Percentiles rank a stretch among this genome's conserved stretches.
These are phyloP conservation scores for Micoletzkya japonica DNA, from an alignment of 2,888 invertebrate species.

Conservation along the genomic window DNA sequence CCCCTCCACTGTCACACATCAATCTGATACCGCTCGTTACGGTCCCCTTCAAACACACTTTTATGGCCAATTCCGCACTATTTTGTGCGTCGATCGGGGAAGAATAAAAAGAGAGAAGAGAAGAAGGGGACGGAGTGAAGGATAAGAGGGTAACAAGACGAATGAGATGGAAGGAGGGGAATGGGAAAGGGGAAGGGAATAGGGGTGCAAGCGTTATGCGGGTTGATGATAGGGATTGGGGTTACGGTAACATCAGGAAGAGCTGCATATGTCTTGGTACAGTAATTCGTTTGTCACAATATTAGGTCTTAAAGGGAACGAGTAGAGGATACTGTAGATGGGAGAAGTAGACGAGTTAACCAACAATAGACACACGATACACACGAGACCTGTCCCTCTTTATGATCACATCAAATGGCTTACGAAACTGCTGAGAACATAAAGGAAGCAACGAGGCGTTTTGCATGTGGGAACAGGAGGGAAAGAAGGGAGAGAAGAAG, in stretches of 20 bases:
- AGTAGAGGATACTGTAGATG: too few relatives aligned
- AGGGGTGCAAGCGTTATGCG: slow-evolving; percentile 6
- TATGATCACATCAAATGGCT: too few relatives aligned
- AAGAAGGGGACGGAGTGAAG: slow-evolving; percentile 4
- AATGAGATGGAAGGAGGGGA: background rate
- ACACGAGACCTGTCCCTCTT: too few relatives aligned
- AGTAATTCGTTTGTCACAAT: too few relatives aligned
- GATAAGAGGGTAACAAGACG: slow-evolving; percentile 1
- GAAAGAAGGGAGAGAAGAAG: background rate
- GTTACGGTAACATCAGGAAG: too few relatives aligned
- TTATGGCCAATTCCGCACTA: background rate
- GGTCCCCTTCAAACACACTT: background rate
- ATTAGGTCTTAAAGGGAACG: too few relatives aligned
- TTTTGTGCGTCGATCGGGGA: background rate
- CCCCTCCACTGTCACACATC: background rate
- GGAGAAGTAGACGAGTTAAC: too few relatives aligned
- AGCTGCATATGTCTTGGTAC: too few relatives aligned
- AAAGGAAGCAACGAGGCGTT: too few relatives aligned
- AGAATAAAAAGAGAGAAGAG: background rate
- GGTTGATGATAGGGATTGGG: slow-evolving; percentile 1
- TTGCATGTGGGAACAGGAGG: slow-evolving; percentile 2
- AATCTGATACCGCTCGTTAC: background rate
- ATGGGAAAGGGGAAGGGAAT: background rate
- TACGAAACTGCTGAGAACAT: too few relatives aligned
- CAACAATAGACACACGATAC: too few relatives aligned